Evolutionary conservation across 2,797 vertebrate species (phyloP), one percentile per base, ranked within the genome.

Genomic region (Chloroceryle amazona): DNA sequence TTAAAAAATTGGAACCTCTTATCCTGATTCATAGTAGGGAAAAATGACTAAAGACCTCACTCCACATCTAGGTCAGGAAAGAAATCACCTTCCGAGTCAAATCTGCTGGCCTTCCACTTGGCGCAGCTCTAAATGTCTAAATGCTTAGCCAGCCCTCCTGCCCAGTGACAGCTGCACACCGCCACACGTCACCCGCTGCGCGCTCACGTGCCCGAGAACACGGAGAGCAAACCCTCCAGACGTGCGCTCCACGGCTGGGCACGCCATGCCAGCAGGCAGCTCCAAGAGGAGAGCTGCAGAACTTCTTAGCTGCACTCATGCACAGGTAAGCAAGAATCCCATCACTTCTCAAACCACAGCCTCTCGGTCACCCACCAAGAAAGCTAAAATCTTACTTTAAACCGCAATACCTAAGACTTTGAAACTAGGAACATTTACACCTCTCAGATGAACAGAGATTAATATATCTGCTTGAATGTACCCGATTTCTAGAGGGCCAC

Each of bases 141-240:
- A 41, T 9, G 19, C 41, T 26, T 3, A 11, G 22, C 33, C 52
- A 81, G 1, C 15, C 22, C 6, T 11, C 42, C 60, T 66, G 46
- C 8, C 35, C 21, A 11, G 37, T 9, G 49, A 37, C 49, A 41
- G 42, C 28, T 21, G 55, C 54, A n/a, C 63, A 55, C 25, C 57
- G 0, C 2, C 39, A 29, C 7, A 4, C 15, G 0, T 1, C 1
- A 4, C 11, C n/a, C 35, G 4, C 47, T 62, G 25, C 0, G 4
- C 1, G 0, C 15, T 21, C 70, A 8, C 18, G 3, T 0, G 1
- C 44, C 6, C 1, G 3, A 7, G 31, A 19, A 8, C 25, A 26
- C 1, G 0, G 33, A 29, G 58, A 33, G 41, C n/a, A 47, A 54
- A 5, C 4, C 26, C 42, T 21, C 3, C 5, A 25, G 25, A 25